Evolutionary conservation across 2,888 invertebrate genomes (phyloP), one percentile per base, ranked within the genome.

Genomic region (Sinotaia quadrata): DNA sequence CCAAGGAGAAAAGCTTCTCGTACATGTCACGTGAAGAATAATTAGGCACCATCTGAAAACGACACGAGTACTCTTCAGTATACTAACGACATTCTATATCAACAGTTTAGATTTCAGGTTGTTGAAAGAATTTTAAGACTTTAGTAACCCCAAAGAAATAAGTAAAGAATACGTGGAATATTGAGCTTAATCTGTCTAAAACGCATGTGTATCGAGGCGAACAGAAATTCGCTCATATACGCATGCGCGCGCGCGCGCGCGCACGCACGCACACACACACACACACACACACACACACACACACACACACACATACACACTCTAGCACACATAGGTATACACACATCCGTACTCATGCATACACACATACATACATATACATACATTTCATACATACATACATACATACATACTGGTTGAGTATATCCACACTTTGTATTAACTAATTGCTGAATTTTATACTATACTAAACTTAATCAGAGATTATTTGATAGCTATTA

Each of bases 1-100:
- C 91, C 24, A 91, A 81, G 2, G 91, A 91, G 84, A 92, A 92
- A 83, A 90, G 85, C 73, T 89, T 89, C 77, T 91, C 91, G 77
- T 92, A 92, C 69, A 90, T 83, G 2, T 87, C 85, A 60, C 89
- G 84, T 3, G 89, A 87, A 1, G 91, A 91, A 79, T 91, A 91
- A 79, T 91, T 91, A 0, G 92, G 92, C 54, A 92, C 89, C 75
- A 92, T 87, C 90, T 90, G 75, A 34, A 84, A 76, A 31, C 27
- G 63, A 68, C 63, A 18, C n/a, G n/a, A n/a, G n/a, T n/a, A n/a
- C n/a, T n/a, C n/a, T n/a, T n/a, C n/a, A n/a, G n/a, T n/a, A n/a
- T n/a, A n/a, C n/a, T n/a, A n/a, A n/a, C n/a, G n/a, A n/a, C n/a
- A n/a, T n/a, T n/a, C n/a, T n/a, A n/a, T n/a, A n/a, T n/a, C n/a